These are phyloP conservation scores for Caenorhabditis tropicalis DNA, from an alignment of 1,140 invertebrate species.

Conservation along the genomic window DNA sequence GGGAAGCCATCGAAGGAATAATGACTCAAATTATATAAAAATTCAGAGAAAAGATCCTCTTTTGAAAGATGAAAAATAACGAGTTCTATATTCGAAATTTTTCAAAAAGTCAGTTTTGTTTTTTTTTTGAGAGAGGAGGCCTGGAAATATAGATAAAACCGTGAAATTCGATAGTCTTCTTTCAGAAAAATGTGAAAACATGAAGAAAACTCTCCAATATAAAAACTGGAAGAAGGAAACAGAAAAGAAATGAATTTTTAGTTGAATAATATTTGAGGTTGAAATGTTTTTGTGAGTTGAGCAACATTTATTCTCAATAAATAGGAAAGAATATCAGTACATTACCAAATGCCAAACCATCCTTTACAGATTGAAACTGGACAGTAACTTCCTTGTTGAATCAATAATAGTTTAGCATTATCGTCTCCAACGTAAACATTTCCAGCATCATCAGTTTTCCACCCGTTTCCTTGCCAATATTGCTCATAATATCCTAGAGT, in stretches of 20 bases:
- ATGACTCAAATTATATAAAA: background rate
- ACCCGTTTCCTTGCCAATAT: conserved; percentile 40
- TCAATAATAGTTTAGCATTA: conserved; percentile 48
- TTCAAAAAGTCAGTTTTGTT: background rate
- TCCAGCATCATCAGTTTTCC: conserved; percentile 52
- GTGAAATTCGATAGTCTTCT: background rate
- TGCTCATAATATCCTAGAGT: conserved; percentile 31
- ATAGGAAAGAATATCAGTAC: background rate
- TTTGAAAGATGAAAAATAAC: background rate
- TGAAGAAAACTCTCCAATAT: background rate
- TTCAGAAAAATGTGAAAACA: background rate
- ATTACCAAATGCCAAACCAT: conserved; percentile 25
- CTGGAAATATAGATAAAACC: background rate
- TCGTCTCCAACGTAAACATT: conserved; percentile 51
- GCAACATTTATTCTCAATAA: background rate
- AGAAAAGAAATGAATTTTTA: no score
- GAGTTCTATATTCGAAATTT: background rate
- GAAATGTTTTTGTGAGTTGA: background rate
- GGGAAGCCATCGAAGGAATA: background rate
- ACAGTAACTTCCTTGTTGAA: conserved; percentile 29
- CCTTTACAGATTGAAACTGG: conserved; percentile 32
- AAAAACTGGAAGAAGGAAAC: background rate
- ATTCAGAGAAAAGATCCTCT: background rate
- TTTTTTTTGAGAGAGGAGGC: no score
- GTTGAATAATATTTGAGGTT: background rate